Conservation (phyloP, 2,113 vertebrate genomes). For the Excalfactoria chinensis region DNA sequence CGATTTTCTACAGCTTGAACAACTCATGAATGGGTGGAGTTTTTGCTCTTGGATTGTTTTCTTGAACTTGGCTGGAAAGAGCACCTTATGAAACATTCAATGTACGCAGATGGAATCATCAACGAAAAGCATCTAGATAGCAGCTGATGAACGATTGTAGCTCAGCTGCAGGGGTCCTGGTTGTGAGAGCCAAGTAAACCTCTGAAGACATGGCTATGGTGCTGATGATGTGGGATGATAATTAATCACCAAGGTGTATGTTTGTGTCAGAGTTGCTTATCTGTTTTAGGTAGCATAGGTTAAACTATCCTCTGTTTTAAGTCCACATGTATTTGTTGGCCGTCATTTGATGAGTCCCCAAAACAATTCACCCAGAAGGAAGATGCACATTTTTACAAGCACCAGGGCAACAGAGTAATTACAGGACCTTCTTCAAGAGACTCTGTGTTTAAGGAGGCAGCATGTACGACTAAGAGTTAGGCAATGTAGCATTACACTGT, state of each 20-base stretch:
- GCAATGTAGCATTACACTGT: neutral
- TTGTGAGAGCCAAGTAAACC: neutral
- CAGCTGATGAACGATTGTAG: neutral
- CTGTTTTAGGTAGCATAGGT: neutral
- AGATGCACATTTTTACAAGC: neutral
- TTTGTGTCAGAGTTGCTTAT: neutral
- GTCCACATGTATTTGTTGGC: neutral
- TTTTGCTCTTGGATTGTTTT: neutral
- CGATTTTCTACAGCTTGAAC: neutral
- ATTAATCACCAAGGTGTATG: neutral
- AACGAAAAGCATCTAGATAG: neutral
- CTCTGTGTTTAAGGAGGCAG: neutral
- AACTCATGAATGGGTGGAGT: neutral
- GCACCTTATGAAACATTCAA: neutral
- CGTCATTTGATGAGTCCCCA: neutral
- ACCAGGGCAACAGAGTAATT: neutral
- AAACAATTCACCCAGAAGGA: neutral
- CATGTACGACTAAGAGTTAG: neutral
- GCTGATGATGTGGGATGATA: neutral
- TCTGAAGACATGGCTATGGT: neutral
- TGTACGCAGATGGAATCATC: neutral
- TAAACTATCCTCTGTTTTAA: neutral
- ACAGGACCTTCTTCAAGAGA: neutral
- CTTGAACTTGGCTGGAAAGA: neutral
- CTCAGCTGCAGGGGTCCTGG: neutral